Conservation (phyloP, 2,888 invertebrate species). For the Neria commutata region DNA sequence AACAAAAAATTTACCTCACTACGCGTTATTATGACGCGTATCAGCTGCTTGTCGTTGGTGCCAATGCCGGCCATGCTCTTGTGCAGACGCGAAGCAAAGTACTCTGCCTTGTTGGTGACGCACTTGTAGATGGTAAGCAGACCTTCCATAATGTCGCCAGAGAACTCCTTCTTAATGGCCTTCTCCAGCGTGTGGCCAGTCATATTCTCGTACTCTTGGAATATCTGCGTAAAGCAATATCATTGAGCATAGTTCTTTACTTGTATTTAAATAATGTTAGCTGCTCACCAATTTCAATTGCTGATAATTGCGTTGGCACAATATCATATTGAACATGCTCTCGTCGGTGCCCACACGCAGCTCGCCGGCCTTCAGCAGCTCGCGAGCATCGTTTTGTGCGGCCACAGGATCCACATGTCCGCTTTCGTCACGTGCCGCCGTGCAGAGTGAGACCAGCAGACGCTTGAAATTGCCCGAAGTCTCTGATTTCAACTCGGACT, state of each 20-base stretch:
- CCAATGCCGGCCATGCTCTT: slow-evolving; percentile 90
- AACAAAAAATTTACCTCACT: slow-evolving; percentile 69
- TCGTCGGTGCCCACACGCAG: slow-evolving; percentile 80
- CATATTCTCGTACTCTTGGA: slow-evolving; percentile 65
- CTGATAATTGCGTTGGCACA: slow-evolving; percentile 78
- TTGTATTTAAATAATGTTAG: neutral
- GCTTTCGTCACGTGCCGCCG: slow-evolving; percentile 75
- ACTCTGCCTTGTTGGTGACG: slow-evolving; percentile 78
- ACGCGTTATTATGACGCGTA: slow-evolving; percentile 82
- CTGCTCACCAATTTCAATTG: slow-evolving; percentile 63
- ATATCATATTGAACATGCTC: slow-evolving; percentile 81
- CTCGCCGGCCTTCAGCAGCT: slow-evolving; percentile 77
- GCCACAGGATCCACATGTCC: slow-evolving; percentile 72
- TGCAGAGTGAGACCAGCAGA: slow-evolving; percentile 83
- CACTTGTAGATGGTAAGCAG: slow-evolving; percentile 81
- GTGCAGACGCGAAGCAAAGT: slow-evolving; percentile 86
- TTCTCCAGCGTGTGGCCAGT: slow-evolving; percentile 81
- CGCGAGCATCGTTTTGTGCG: slow-evolving; percentile 83
- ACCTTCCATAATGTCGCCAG: slow-evolving; percentile 80
- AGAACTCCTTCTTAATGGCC: slow-evolving; percentile 83
- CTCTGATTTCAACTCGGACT: slow-evolving; percentile 83
- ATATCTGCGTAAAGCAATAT: slow-evolving; percentile 45
- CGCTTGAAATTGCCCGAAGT: slow-evolving; percentile 92
- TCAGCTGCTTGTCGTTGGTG: slow-evolving; percentile 84
- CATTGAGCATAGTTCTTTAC: no score